Conservation (phyloP, 2,888 invertebrate species). For the Theretra japonica region DNA sequence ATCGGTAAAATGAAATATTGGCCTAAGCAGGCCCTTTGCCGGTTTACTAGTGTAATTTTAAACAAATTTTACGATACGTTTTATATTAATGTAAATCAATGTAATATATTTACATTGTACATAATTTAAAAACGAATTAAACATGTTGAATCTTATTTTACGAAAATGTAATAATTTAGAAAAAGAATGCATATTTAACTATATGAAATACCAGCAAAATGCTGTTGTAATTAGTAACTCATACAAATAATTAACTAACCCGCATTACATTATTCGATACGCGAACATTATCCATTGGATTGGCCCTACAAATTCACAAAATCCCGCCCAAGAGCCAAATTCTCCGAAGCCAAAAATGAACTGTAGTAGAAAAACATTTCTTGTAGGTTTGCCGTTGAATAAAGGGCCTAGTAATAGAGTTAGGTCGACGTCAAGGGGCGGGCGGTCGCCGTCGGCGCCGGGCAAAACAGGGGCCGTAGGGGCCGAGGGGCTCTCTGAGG, state of each 20-base stretch:
- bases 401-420: conserved; percentile 85
- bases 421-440: conserved; percentile 81
- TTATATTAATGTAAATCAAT: no score
- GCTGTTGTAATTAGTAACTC: not conserved
- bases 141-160: no score
- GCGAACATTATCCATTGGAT: conserved; percentile 15
- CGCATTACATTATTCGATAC: not conserved
- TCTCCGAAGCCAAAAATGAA: conserved; percentile 59
- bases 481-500: conserved; percentile 44
- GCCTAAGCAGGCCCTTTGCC: not conserved
- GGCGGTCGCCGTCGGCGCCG: conserved; percentile 77
- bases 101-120: no score
- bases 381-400: conserved; percentile 87
- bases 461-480: conserved; percentile 63
- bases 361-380: conserved; percentile 69
- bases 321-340: conserved; percentile 52
- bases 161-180: no score
- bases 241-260: not conserved
- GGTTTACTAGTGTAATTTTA: not conserved
- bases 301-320: conserved; percentile 1
- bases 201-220: no score
- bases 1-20: not conserved
- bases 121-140: no score
- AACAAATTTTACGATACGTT: no score
- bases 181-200: no score